Evolutionary conservation across 2,113 vertebrate species (phyloP).

Genomic region (Callionymus lyra): DNA sequence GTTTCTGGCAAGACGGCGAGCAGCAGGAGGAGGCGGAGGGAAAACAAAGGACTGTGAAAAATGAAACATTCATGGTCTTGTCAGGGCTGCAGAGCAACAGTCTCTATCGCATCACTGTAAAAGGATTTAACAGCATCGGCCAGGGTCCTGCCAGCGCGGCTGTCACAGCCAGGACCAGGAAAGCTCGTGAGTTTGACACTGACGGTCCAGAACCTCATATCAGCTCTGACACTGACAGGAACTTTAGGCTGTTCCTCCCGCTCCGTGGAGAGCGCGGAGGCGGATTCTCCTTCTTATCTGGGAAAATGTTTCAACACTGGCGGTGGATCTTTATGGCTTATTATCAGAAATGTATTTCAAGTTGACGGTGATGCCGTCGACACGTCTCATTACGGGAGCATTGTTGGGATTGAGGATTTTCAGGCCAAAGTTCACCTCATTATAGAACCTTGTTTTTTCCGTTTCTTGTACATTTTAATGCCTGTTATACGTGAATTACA

Average conservation of each 20-base stretch:
- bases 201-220: slow-evolving; percentile 5
- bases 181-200: slow-evolving; percentile 74
- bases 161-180: slow-evolving; percentile 77
- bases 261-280: neutral
- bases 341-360: too few relatives aligned
- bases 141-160: slow-evolving; percentile 78
- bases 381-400: too few relatives aligned
- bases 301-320: too few relatives aligned
- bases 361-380: too few relatives aligned
- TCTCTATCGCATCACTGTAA: slow-evolving; percentile 79
- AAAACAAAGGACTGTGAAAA: slow-evolving; percentile 78
- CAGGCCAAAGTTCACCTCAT: too few relatives aligned
- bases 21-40: slow-evolving; percentile 79
- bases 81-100: slow-evolving; percentile 84
- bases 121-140: slow-evolving; percentile 88
- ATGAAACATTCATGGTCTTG: slow-evolving; percentile 80
- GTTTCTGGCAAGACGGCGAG: slow-evolving; percentile 78
- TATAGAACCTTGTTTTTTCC: too few relatives aligned
- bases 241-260: too few relatives aligned
- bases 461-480: too few relatives aligned
- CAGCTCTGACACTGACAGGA: neutral
- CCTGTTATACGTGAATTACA: too few relatives aligned
- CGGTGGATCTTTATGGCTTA: too few relatives aligned
- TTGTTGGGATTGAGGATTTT: too few relatives aligned
- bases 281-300: neutral